Base-by-base conservation (phyloP, 2,113 vertebrate genomes). In the Mixornis gularis region DNA sequence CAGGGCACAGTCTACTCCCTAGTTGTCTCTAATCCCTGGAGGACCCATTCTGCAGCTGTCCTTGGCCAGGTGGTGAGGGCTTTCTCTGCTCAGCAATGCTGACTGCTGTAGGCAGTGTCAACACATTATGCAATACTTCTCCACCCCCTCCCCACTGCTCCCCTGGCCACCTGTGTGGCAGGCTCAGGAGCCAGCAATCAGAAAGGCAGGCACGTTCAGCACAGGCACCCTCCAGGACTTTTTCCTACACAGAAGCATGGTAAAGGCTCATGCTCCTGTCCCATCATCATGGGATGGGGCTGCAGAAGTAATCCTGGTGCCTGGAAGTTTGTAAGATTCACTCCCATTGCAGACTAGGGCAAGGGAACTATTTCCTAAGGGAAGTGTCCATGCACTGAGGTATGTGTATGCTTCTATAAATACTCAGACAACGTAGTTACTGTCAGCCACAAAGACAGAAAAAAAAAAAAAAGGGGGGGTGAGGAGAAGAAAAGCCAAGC, bases 401-500 rank as follows among this genome's bases (percentile, higher is more conserved):
- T 34, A 43, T 17, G 29, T 30, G 17, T 14, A 4, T 76, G 30
- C 6, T 60, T 55, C 58, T 71, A 3, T 12, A 11, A 83, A 60
- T 53, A 56, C 7, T 41, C 38, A 24, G 63, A 17, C 17, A 89
- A 30, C 3, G 13, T 17, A 36, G 12, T 20, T 63, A 68, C n/a
- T 7, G 4, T 63, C 58, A 90, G 19, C 10, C 41, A 43, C 29
- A 63, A 92, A 78, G 32, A 64, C 3, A 2, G 25, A 32, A 17
- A 27, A 25, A 10, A n/a, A 14, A 29, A 46, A n/a, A 21, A 29
- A 7, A 51, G 4, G 5, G 5, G 2, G 0, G 2, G 3, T 0
- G 0, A 13, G 11, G 32, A 77, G 9, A 36, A 68, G 19, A 21
- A 80, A 91, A 80, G 8, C 10, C 19, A 65, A 91, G 27, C 19